Base-by-base conservation (phyloP, 2,113 vertebrate species). In the Acanthochromis polyacanthus region DNA sequence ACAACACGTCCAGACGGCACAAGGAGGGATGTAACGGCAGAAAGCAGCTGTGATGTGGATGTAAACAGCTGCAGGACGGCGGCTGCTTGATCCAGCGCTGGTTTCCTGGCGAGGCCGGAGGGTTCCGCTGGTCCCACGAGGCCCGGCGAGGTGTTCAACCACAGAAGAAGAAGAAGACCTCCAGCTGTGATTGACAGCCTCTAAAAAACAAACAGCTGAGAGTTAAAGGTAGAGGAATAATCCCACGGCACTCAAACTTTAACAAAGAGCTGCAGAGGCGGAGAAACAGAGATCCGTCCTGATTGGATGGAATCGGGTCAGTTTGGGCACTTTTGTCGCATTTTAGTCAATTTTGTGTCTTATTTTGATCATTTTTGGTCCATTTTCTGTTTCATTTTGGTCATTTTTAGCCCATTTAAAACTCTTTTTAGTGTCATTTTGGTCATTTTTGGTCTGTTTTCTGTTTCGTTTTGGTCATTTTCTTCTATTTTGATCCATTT, bases 141-240 rank as follows among this genome's bases (percentile, higher is more conserved):
- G 62, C 7, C 0, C 25, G 10, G 57, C 57, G 80, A 71, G 76
- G 23, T 61, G 80, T 81, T 75, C 63, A 65, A 81, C 75, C 60
- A 79, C 67, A 36, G 32, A 36, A 36, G 32, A 36, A 36, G 32
- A 76, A 61, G 56, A 65, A 63, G 66, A 72, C 66, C 62, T 73
- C 45, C n/a, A 83, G 72, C 78, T 58, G 57, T 19, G 85, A 90
- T 61, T 89, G 90, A 88, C 90, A 87, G 89, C 82, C 53, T 11
- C 3, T 40, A 71, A 74, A 51, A 55, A 25, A 56, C 11, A 77
- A 52, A 16, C 51, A 16, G 9, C 61, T 45, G 16, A 45, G 60
- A 3, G 43, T 3, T 16, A 58, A 72, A 75, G 38, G 77, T 63
- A 71, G 62, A 64, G 48, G 38, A 61, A 15, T 59, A 74, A 64